Base-by-base conservation (phyloP, 2,888 invertebrate genomes). In the Yponomeuta sedellus region DNA sequence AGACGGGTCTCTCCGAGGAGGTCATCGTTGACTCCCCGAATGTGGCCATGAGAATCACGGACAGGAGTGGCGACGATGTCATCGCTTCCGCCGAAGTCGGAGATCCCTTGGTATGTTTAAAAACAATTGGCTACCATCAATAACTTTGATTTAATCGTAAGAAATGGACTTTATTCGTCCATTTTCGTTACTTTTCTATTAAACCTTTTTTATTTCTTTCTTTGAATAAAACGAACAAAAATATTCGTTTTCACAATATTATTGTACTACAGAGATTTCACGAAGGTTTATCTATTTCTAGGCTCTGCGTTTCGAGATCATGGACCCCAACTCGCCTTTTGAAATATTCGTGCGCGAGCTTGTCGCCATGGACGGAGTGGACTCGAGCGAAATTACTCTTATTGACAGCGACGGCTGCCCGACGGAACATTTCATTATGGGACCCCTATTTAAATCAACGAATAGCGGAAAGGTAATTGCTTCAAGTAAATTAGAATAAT, bases 311-410 rank as follows among this genome's bases (percentile, higher is more conserved):
- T 98, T 98, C 91, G 97, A 97, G 89, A 97, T 98, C 77, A 93
- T 97, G 84, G 97, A 98, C 83, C 95, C 94, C 78, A 96, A 97
- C 90, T 97, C 97, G 77, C 98, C 98, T 40, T 98, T 97, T 91
- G 98, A 98, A 90, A 98, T 98, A 79, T 98, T 98, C 82, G 97
- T 98, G 44, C 94, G 97, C 70, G 97, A 98, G 88, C 92, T 98
- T 77, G 97, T 98, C 67, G 98, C 98, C 66, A 95, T 98, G 96
- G 98, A 98, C 81, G 98, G 97, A 65, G 95, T 96, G 64, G 97
- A 97, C 83, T 96, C 96, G 73, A 97, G 96, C 79, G 97, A 98
- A 92, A 97, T 98, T 75, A 95, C 97, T 67, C 93, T 98, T 68
- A 97, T 98, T 82, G 98, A 98, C 84, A 95, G 96, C 70, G 94